A percentile compares a stretch with the other conserved stretches of the same genome.
phyloP scores from a whole-genome alignment of 2,888 invertebrate species.

The Icerya purchasi region DNA sequence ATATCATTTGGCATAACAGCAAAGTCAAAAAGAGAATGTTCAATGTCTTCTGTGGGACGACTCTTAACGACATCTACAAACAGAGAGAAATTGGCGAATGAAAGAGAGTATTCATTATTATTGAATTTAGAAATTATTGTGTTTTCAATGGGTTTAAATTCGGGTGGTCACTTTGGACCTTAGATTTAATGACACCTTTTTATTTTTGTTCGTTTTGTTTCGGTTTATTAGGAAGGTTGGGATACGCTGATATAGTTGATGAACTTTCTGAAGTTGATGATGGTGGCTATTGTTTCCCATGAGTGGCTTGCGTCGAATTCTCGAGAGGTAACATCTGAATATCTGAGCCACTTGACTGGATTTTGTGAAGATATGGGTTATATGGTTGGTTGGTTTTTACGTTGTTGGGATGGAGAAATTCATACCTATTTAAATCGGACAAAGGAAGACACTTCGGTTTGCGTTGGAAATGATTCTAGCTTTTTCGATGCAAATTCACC shows the following conservation, averaged over 20 bases:
- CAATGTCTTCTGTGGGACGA: neutral
- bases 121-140: neutral
- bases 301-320: neutral
- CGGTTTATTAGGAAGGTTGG: neutral
- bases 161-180: too few relatives aligned
- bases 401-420: neutral
- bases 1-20: neutral
- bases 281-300: neutral
- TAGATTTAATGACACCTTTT: too few relatives aligned
- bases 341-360: neutral
- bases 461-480: too few relatives aligned
- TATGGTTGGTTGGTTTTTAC: neutral
- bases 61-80: too few relatives aligned
- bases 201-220: neutral
- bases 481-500: too few relatives aligned
- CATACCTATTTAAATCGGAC: neutral
- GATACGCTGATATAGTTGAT: neutral
- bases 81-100: too few relatives aligned
- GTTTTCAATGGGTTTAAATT: neutral
- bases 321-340: neutral
- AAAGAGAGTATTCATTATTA: neutral
- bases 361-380: neutral
- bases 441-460: too few relatives aligned
- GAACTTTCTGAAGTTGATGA: neutral
- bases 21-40: neutral